Base-by-base conservation (phyloP, 2,113 vertebrate species). In the Otolemur garnettii region DNA sequence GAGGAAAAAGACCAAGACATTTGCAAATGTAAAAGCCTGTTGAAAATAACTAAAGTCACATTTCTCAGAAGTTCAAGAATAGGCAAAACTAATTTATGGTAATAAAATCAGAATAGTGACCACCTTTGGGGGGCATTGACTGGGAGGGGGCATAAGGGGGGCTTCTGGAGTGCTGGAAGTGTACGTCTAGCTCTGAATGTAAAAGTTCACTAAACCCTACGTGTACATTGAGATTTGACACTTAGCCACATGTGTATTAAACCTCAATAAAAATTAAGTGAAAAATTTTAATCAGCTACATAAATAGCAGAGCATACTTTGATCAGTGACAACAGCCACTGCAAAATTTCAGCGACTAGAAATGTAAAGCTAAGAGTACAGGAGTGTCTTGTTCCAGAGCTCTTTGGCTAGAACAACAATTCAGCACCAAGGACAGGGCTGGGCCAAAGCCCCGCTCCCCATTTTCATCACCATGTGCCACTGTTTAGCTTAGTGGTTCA, bases 371-470 rank as follows among this genome's bases (percentile, higher is more conserved):
- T n/a, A n/a, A 38, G 69, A 91, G 4, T 11, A 0, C 4, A 28
- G 21, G 21, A 30, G 15, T 38, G 59, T 88, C 80, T 28, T 42
- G 57, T 74, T 18, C 18, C 21, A 15, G 45, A 0, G 13, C 21
- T 71, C 15, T 18, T 1, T 0, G 50, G 64, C n/a, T 28, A 7
- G 89, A 75, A 55, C 71, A 53, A 2, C 1, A 26, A 28, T 94
- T 97, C 97, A 98, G 97, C 93, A 97, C 97, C 96, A 96, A 74
- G 93, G 97, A 97, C 96, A 97, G 93, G 24, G 93, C 21, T 30
- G 55, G 21, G 17, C 33, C 14, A 5, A 24, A 9, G 8, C 66
- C 95, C 96, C 42, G 69, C 84, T 86, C 69, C 90, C 79, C 84
- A 35, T n/a, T 74, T 62, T 0, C 1, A 82, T 15, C 9, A 5